These are phyloP conservation scores for Caenorhabditis brenneri DNA, from an alignment of 1,140 invertebrate genomes.

Conservation along the genomic window DNA sequence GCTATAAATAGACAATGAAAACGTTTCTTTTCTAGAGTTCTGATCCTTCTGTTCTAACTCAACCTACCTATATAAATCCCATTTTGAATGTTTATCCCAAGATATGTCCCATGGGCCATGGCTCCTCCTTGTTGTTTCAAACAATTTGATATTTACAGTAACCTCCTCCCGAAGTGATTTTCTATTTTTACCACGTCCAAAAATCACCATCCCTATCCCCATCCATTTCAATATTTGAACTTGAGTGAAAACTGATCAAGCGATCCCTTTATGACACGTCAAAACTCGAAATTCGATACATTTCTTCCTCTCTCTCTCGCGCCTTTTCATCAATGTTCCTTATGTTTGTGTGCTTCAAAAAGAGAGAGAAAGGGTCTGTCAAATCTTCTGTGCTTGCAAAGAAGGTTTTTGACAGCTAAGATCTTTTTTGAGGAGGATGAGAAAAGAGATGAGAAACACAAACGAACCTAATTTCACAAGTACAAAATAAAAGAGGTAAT, in stretches of 20 bases:
- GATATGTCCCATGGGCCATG: no score
- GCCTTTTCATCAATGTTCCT: neutral
- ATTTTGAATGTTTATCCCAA: no score
- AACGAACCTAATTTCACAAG: neutral
- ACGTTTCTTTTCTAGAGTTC: no score
- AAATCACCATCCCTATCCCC: neutral
- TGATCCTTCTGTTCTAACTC: no score
- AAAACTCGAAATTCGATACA: conserved; percentile 19
- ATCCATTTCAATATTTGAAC: neutral
- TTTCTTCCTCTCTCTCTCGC: neutral
- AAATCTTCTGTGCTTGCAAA: conserved; percentile 31
- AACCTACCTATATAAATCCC: no score
- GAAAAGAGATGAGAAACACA: neutral
- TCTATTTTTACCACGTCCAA: neutral
- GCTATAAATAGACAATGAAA: no score
- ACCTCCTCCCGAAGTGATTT: neutral
- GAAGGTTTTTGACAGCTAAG: conserved; percentile 22
- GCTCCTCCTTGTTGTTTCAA: no score
- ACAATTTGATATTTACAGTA: neutral
- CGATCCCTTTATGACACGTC: conserved; percentile 25
- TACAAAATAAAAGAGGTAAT: neutral
- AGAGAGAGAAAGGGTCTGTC: neutral
- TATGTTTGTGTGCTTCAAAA: conserved; percentile 19
- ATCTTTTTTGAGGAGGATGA: neutral
- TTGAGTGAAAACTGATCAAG: conserved; percentile 8